Evolutionary conservation across 2,888 invertebrate species (phyloP).

Genomic region (Lydus trimaculatus): DNA sequence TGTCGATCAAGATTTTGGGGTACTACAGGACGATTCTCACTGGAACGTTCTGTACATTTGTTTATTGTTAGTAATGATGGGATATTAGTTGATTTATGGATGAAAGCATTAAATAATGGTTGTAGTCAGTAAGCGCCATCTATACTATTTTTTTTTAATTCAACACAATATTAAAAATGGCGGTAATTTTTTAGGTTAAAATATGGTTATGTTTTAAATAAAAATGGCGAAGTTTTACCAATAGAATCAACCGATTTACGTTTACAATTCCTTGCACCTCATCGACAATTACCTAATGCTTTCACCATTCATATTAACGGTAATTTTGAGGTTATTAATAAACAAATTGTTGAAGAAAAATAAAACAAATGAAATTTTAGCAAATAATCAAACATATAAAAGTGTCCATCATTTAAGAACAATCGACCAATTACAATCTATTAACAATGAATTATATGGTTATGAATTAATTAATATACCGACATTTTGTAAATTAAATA

Average conservation of each 20-base stretch:
- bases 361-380: constrained; percentile 22
- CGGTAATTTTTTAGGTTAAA: constrained; percentile 60
- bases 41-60: constrained; percentile 46
- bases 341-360: neutral
- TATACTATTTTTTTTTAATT: constrained; percentile 9
- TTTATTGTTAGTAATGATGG: constrained; percentile 64
- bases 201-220: constrained; percentile 64
- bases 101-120: constrained; percentile 62
- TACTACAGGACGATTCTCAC: constrained; percentile 40
- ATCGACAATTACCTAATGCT: constrained; percentile 59
- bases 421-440: constrained; percentile 15
- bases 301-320: constrained; percentile 63
- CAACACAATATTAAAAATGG: neutral
- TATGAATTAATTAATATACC: constrained; percentile 41
- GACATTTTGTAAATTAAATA: constrained; percentile 55
- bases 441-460: constrained; percentile 38
- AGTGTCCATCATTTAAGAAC: constrained; percentile 46
- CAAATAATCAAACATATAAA: constrained; percentile 35
- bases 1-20: constrained; percentile 45
- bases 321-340: constrained; percentile 45
- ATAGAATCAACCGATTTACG: constrained; percentile 60
- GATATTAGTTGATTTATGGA: constrained; percentile 64
- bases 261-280: constrained; percentile 62
- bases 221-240: constrained; percentile 57
- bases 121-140: constrained; percentile 65